phyloP scores from a whole-genome alignment of 1,140 invertebrate species.

The Cydia strobilella region DNA sequence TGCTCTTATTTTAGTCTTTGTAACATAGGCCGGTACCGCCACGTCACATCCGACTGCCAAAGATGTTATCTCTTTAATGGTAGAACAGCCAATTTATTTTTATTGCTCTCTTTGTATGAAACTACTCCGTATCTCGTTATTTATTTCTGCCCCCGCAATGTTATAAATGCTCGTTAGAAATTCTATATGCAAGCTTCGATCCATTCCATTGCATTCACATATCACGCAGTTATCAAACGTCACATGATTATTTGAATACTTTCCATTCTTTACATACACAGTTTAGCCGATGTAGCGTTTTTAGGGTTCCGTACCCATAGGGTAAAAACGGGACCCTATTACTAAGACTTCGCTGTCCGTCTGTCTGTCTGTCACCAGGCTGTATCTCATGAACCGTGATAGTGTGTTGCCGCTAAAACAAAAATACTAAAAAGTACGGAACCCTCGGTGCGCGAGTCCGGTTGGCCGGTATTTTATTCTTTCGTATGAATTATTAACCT shows the following conservation, averaged over 20 bases:
- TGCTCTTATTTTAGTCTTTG: slow-evolving; percentile 14
- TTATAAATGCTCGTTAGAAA: slow-evolving; percentile 24
- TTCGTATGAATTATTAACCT: background rate
- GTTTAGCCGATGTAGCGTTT: background rate
- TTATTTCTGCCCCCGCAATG: slow-evolving; percentile 15
- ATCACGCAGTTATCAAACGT: slow-evolving; percentile 7
- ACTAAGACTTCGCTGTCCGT: too few species aligned
- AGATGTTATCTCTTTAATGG: slow-evolving; percentile 25
- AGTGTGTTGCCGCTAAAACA: too few species aligned
- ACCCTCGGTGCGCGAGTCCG: too few species aligned
- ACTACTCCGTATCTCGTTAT: slow-evolving; percentile 22
- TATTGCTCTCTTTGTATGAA: slow-evolving; percentile 22
- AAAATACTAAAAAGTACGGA: too few species aligned
- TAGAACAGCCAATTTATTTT: slow-evolving; percentile 19
- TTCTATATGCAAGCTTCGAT: slow-evolving; percentile 7
- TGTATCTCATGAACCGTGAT: too few species aligned
- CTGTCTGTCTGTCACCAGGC: too few species aligned
- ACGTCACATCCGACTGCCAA: slow-evolving; percentile 21
- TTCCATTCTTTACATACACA: background rate
- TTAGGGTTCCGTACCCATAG: too few species aligned
- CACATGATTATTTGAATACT: background rate
- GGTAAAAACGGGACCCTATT: too few species aligned
- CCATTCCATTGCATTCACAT: slow-evolving; percentile 4
- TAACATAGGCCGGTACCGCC: slow-evolving; percentile 12
- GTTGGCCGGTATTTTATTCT: too few species aligned